A percentile compares a stretch with the other conserved stretches of the same genome.
Conservation (phyloP, 1,140 invertebrate species). For the Helicoverpa armigera region DNA sequence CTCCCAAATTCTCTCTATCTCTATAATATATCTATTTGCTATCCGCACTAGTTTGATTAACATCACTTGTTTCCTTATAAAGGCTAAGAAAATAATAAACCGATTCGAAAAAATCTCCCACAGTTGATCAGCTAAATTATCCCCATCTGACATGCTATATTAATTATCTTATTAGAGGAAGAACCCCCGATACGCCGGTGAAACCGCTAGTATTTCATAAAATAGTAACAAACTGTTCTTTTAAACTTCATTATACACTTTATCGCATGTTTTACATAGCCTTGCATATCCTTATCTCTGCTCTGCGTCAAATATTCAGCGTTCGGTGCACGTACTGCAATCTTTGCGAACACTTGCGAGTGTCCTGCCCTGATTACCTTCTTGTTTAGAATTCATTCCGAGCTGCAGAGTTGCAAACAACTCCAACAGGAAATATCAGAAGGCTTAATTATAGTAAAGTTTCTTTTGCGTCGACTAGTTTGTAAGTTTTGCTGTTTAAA, state of each 20-base stretch:
- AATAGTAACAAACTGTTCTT: not conserved
- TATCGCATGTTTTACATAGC: not conserved
- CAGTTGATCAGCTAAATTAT: too few relatives aligned
- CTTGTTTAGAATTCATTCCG: slow-evolving; percentile 38
- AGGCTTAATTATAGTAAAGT: not conserved
- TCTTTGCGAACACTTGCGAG: slow-evolving; percentile 13
- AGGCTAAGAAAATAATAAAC: too few relatives aligned
- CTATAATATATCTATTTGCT: too few relatives aligned
- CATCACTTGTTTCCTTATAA: too few relatives aligned
- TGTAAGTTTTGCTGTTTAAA: too few relatives aligned
- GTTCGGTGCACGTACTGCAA: slow-evolving; percentile 17
- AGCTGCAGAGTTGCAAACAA: not conserved
- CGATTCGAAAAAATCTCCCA: too few relatives aligned
- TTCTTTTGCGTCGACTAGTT: not conserved
- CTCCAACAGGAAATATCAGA: not conserved
- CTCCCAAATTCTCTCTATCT: too few relatives aligned
- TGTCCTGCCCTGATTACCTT: slow-evolving; percentile 18
- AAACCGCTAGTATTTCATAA: too few relatives aligned
- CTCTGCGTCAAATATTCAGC: slow-evolving; percentile 30
- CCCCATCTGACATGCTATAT: too few relatives aligned
- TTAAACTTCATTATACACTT: not conserved
- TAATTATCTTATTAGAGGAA: too few relatives aligned
- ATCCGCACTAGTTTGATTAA: too few relatives aligned
- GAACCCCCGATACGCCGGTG: too few relatives aligned
- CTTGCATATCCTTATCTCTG: not conserved